A percentile compares a stretch with the other conserved stretches of the same genome.
Conservation (phyloP, 1,140 invertebrate genomes). For the Zaprionus taronus region DNA sequence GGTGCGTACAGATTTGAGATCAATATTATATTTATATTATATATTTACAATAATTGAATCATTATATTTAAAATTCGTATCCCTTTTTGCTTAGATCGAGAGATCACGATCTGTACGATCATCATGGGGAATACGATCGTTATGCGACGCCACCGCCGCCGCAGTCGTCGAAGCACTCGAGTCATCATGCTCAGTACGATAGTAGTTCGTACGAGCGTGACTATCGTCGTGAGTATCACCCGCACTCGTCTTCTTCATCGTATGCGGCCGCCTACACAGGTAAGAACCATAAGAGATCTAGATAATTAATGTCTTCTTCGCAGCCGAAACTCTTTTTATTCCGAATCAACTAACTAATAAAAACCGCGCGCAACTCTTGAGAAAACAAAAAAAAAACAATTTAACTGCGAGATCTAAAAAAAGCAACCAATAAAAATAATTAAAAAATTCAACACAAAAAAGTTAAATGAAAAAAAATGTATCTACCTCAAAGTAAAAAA, state of each 20-base stretch:
- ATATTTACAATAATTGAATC: not conserved
- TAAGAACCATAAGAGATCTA: constrained; percentile 51
- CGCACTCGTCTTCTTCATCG: constrained; percentile 78
- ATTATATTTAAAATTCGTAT: not conserved
- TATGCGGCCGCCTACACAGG: constrained; percentile 79
- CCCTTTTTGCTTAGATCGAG: constrained; percentile 51
- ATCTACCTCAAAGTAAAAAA: constrained; percentile 44
- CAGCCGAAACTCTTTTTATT: constrained; percentile 60
- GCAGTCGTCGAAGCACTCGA: constrained; percentile 77
- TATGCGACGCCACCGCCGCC: constrained; percentile 77
- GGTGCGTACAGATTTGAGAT: constrained; percentile 42
- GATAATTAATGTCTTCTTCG: constrained; percentile 61
- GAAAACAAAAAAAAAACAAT: constrained; percentile 25
- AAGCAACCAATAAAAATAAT: constrained; percentile 29
- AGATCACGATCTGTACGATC: constrained; percentile 79
- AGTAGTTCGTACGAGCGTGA: constrained; percentile 79
- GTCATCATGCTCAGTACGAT: constrained; percentile 78
- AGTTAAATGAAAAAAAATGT: constrained; percentile 28
- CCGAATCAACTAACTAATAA: constrained; percentile 43
- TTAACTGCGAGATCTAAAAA: constrained; percentile 50
- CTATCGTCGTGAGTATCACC: constrained; percentile 81
- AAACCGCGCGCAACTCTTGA: constrained; percentile 49
- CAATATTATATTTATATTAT: not conserved
- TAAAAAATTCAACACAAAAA: constrained; percentile 35
- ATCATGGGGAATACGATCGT: constrained; percentile 78